Evolutionary conservation across 2,888 invertebrate species (phyloP).

Genomic region (Plusia festucae): DNA sequence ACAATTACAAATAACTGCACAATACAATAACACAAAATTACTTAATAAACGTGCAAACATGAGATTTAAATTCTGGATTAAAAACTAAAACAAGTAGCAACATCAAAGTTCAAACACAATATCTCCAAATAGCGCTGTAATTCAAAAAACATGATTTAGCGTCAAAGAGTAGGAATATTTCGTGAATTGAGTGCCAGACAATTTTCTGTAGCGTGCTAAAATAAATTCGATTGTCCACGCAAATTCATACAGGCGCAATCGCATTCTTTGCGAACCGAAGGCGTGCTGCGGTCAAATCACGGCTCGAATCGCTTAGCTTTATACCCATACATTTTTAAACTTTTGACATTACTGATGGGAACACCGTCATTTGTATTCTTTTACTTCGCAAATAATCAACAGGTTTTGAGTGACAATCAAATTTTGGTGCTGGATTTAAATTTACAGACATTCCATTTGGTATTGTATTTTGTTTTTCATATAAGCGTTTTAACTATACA

Average conservation of each 20-base stretch:
- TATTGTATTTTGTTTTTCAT: conserved; percentile 7
- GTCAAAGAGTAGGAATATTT: conserved; percentile 15
- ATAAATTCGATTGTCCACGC: conserved; percentile 32
- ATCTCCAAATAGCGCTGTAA: not conserved
- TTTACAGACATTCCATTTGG: conserved; percentile 15
- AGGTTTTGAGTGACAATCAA: conserved; percentile 70
- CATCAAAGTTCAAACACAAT: not conserved
- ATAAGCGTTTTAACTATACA: not conserved
- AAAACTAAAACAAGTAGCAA: not conserved
- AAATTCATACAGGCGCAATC: conserved; percentile 24
- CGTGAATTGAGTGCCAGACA: conserved; percentile 37
- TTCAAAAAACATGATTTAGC: not conserved
- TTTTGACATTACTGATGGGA: conserved; percentile 46
- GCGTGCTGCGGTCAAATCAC: conserved; percentile 37
- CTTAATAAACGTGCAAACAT: too few relatives aligned
- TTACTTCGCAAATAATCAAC: conserved; percentile 69
- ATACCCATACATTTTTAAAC: conserved; percentile 8
- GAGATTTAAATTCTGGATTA: not conserved
- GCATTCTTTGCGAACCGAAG: conserved; percentile 19
- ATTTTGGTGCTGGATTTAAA: conserved; percentile 60
- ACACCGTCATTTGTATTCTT: conserved; percentile 64
- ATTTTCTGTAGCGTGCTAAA: conserved; percentile 60
- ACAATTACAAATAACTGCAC: too few relatives aligned
- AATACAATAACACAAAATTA: too few relatives aligned
- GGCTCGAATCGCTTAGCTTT: conserved; percentile 13